Base-by-base conservation (phyloP, 2,113 vertebrate genomes). In the Choloepus hoffmanni region DNA sequence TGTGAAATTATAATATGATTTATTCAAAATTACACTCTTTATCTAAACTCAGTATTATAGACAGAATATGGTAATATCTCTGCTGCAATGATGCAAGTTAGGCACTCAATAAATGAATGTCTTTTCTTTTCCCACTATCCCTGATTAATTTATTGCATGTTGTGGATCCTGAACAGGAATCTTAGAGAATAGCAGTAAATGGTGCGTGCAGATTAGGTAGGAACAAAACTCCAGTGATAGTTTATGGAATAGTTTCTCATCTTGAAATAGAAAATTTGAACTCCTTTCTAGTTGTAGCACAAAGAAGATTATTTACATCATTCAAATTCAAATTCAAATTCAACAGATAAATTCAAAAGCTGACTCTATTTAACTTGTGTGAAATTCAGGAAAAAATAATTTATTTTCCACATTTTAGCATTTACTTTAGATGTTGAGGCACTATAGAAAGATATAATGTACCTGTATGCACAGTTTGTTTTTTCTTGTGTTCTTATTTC, bases 11-110 rank as follows among this genome's bases (percentile, higher is more conserved):
- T 70, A 62, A 33, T 90, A 45, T 68, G 58, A 63, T 90, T 90
- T 91, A 93, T 95, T 94, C 90, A 95, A 87, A 94, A 93, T 77
- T 13, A 68, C 43, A 55, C 85, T 96, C 18, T 28, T 84, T 67
- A 67, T 78, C n/a, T 89, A 16, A 90, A n/a, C 28, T 84, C 24
- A 53, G n/a, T 58, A 85, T 81, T 82, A 85, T 26, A 85, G 62
- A 83, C 21, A 63, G 73, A 88, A 81, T 90, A 78, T 92, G 14
- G 2, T 77, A 91, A 84, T 95, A n/a, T 15, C 28, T 70, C n/a
- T 40, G 62, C 28, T 92, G 14, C 14, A 62, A 50, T 85, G 63
- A 91, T 86, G 3, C 5, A 92, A 45, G 26, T 78, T 50, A 82
- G 43, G 50, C 21, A 74, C n/a, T 90, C 26, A 62, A 21, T 89